Base-by-base conservation (phyloP, 2,113 vertebrate species). In the Nothoprocta perdicaria region DNA sequence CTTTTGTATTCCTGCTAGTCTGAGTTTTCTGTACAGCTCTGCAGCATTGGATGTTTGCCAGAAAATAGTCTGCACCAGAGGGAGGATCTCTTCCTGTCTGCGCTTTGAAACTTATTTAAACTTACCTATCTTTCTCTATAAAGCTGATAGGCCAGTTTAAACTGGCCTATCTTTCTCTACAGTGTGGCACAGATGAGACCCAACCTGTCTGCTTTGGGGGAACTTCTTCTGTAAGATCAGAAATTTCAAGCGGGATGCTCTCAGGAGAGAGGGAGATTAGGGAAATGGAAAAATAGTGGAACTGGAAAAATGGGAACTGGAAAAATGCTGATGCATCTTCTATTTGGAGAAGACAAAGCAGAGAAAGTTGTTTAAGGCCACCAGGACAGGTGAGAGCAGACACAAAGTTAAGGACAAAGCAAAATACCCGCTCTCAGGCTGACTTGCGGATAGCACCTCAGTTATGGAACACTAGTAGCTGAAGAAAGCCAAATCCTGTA, bases 401-500 rank as follows among this genome's bases (percentile, higher is more conserved):
- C 43, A 50, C 23, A 38, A 46, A 92, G 50, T 16, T 41, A 33
- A 72, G 33, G 38, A 38, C 62, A 68, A 67, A 85, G 63, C 72
- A 68, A 35, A 72, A 53, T 7, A 68, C n/a, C 41, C 26, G 63
- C 24, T 31, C 31, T 50, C 41, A n/a, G 22, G 35, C 15, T 69
- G 22, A 15, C 17, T 23, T 16, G 29, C 27, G 17, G 33, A 12
- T 75, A 21, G 22, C 48, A 23, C 21, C 48, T 48, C 21, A 22
- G 48, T 22, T 19, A 31, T 50, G 88, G 75, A 61, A 61, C 80
- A 58, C 16, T 10, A 29, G 52, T n/a, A 52, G 74, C 31, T 66
- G 77, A 41, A 71, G 31, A 45, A 19, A 82, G 10, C 69, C 29
- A 26, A 52, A 24, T 24, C 55, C 41, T 0, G 0, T 14, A 15